Conservation (phyloP, 2,113 vertebrate species). For the Gasterosteus nipponicus region DNA sequence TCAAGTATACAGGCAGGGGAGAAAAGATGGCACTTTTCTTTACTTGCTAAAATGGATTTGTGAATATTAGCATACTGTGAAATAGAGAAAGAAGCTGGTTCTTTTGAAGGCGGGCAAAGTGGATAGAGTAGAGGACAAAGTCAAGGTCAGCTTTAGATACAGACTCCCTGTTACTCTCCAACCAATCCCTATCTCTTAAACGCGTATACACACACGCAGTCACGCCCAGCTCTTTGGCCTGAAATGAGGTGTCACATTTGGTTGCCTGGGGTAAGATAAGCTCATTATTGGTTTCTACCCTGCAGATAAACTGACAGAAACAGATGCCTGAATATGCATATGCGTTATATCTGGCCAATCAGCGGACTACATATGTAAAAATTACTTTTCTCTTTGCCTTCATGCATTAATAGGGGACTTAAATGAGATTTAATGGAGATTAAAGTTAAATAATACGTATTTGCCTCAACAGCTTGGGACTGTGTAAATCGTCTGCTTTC, state of each 20-base stretch:
- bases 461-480: not conserved
- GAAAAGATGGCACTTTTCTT: constrained; percentile 27
- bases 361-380: constrained; percentile 30
- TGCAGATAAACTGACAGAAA: constrained; percentile 61
- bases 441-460: constrained; percentile 14
- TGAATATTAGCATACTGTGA: constrained; percentile 70
- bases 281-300: constrained; percentile 64
- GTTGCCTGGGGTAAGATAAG: constrained; percentile 65
- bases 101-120: constrained; percentile 46
- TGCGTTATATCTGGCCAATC: constrained; percentile 59
- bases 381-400: constrained; percentile 1
- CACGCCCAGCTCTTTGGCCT: constrained; percentile 46
- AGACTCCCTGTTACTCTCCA: constrained; percentile 40
- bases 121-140: constrained; percentile 62
- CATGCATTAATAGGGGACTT: not conserved
- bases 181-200: constrained; percentile 26
- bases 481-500: constrained; percentile 5
- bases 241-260: constrained; percentile 74
- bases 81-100: constrained; percentile 19
- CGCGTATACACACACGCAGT: constrained; percentile 24
- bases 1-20: constrained; percentile 57
- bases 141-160: constrained; percentile 76
- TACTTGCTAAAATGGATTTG: constrained; percentile 42
- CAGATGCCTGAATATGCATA: constrained; percentile 60
- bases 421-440: constrained; percentile 24